A percentile compares a stretch with the other conserved stretches of the same genome.
Evolutionary conservation across 2,113 vertebrate species (phyloP).

Genomic region (Callospermophilus lateralis): DNA sequence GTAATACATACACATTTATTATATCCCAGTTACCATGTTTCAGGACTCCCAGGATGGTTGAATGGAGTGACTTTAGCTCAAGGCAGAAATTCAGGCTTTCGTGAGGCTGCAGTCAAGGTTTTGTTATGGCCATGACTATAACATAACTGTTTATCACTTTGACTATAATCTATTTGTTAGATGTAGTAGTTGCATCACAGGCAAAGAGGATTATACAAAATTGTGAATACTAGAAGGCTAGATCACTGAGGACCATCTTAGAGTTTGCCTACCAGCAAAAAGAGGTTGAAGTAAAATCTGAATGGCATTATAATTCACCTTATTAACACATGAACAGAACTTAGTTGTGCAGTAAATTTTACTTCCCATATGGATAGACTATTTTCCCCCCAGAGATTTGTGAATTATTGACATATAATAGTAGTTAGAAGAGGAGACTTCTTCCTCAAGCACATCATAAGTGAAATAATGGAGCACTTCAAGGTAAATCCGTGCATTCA

Average conservation of each 20-base stretch:
- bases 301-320: not conserved
- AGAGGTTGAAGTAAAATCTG: not conserved
- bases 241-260: not conserved
- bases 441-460: not conserved
- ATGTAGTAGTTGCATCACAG: not conserved
- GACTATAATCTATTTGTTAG: not conserved
- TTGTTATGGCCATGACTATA: not conserved
- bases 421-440: not conserved
- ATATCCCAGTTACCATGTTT: not conserved
- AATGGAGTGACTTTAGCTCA: not conserved
- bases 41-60: not conserved
- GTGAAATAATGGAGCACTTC: not conserved
- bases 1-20: constrained; percentile 15
- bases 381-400: not conserved
- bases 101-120: not conserved
- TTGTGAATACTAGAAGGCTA: not conserved
- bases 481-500: not conserved
- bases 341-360: not conserved
- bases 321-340: not conserved
- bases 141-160: not conserved
- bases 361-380: not conserved
- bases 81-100: not conserved
- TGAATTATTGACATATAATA: not conserved
- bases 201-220: not conserved
- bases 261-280: not conserved